Conservation (phyloP, 2,113 vertebrate species). For the Pycnonotus jocosus region DNA sequence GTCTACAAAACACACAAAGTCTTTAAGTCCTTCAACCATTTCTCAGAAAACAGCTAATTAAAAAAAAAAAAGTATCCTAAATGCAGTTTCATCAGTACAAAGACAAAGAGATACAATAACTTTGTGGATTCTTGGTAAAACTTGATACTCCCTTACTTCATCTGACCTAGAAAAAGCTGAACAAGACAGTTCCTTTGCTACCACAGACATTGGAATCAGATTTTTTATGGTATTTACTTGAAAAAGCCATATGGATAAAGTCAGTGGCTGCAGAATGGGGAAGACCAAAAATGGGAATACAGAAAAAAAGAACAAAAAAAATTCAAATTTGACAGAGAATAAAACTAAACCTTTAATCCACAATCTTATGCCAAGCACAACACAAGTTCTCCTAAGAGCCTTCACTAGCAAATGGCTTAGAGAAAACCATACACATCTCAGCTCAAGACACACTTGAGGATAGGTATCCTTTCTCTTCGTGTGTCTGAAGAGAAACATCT, state of each 20-base stretch:
- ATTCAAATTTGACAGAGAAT: background rate
- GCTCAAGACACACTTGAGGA: background rate
- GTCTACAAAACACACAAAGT: background rate
- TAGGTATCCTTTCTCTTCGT: fast-evolving
- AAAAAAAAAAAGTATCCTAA: background rate
- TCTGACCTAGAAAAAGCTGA: background rate
- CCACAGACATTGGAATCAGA: background rate
- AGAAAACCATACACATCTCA: background rate
- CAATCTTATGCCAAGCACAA: background rate
- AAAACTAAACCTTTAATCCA: background rate
- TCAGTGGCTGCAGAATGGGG: background rate
- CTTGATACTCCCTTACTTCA: background rate
- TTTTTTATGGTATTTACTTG: background rate
- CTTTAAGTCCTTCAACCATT: background rate
- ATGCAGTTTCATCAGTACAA: background rate
- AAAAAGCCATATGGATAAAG: background rate
- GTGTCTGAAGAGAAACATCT: background rate
- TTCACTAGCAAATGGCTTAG: background rate
- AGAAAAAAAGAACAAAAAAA: background rate
- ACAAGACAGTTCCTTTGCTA: background rate
- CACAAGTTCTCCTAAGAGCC: background rate
- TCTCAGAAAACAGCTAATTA: background rate
- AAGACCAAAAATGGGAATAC: background rate
- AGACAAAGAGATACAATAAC: background rate
- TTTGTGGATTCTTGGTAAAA: background rate